Percentiles rank a stretch among this genome's conserved stretches.
phyloP scores from a whole-genome alignment of 2,888 invertebrate species.

The Bibio marci region DNA sequence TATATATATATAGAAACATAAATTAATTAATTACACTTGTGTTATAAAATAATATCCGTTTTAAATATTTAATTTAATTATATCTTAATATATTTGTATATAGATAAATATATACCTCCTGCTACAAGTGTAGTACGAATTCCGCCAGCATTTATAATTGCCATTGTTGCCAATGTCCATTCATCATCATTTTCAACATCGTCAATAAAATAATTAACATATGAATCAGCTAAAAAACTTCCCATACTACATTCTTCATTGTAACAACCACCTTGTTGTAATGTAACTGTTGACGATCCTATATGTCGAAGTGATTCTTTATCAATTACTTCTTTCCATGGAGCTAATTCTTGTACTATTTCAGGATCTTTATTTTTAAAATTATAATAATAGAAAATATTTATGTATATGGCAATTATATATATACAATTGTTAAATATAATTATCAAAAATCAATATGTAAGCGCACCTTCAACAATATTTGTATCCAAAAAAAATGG shows the following conservation, averaged over 20 bases:
- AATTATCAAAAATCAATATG: neutral
- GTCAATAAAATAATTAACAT: conserved; percentile 33
- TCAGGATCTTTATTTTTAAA: conserved; percentile 34
- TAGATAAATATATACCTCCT: conserved; percentile 41
- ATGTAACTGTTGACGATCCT: conserved; percentile 38
- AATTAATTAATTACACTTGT: too few species aligned
- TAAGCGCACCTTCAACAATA: conserved; percentile 41
- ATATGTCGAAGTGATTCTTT: conserved; percentile 35
- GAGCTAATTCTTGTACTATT: conserved; percentile 38
- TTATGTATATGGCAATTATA: too few species aligned
- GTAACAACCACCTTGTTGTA: conserved; percentile 37
- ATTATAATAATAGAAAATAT: neutral
- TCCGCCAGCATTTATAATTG: conserved; percentile 49
- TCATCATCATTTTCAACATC: conserved; percentile 27
- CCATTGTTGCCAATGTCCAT: conserved; percentile 53
- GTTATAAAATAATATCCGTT: too few species aligned
- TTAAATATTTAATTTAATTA: too few species aligned
- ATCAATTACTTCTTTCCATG: conserved; percentile 42
- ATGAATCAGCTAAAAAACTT: conserved; percentile 53
- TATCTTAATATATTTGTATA: too few species aligned
- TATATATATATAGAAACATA: too few species aligned
- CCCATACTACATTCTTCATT: conserved; percentile 55
- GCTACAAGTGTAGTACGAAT: conserved; percentile 47
- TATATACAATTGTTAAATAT: neutral
- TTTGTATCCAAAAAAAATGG: conserved; percentile 48